Evolutionary conservation across 2,113 vertebrate species (phyloP).

Genomic region (Petroica traversi): DNA sequence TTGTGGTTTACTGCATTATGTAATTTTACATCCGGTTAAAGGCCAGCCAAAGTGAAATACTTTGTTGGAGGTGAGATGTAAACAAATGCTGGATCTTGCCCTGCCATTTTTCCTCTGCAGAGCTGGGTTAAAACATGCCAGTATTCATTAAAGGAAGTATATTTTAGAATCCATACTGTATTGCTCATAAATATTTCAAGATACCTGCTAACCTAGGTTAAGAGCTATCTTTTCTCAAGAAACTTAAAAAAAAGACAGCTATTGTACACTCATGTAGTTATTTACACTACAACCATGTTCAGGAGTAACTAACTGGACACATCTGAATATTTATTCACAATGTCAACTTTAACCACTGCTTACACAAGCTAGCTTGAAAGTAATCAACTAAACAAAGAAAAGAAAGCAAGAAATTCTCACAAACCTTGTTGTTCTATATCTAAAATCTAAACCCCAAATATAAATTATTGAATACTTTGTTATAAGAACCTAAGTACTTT

Average conservation of each 20-base stretch:
- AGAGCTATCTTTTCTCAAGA: constrained; percentile 53
- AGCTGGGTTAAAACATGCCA: constrained; percentile 28
- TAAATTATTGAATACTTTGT: constrained; percentile 32
- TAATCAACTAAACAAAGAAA: constrained; percentile 45
- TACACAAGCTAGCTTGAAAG: constrained; percentile 11
- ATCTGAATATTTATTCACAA: constrained; percentile 56
- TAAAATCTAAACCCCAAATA: constrained; percentile 36
- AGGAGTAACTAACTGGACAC: constrained; percentile 22
- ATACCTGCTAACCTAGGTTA: constrained; percentile 67
- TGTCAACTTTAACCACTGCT: constrained; percentile 31
- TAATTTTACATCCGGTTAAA: constrained; percentile 63
- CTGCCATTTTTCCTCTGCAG: constrained; percentile 58
- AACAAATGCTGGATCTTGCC: constrained; percentile 66
- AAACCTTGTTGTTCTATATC: not conserved
- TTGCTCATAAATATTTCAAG: constrained; percentile 74
- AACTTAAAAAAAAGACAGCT: constrained; percentile 61
- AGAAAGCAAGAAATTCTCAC: constrained; percentile 32
- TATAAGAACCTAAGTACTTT: not conserved
- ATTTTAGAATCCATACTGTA: constrained; percentile 69
- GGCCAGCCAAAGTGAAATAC: constrained; percentile 70
- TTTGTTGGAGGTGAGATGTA: constrained; percentile 66
- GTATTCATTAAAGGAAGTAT: constrained; percentile 65
- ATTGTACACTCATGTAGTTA: not conserved
- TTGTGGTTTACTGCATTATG: constrained; percentile 65
- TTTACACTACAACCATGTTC: not conserved